Percentiles rank a stretch among this genome's conserved stretches.
phyloP scores from a whole-genome alignment of 1,140 invertebrate species.

The Micrasema longulum region DNA sequence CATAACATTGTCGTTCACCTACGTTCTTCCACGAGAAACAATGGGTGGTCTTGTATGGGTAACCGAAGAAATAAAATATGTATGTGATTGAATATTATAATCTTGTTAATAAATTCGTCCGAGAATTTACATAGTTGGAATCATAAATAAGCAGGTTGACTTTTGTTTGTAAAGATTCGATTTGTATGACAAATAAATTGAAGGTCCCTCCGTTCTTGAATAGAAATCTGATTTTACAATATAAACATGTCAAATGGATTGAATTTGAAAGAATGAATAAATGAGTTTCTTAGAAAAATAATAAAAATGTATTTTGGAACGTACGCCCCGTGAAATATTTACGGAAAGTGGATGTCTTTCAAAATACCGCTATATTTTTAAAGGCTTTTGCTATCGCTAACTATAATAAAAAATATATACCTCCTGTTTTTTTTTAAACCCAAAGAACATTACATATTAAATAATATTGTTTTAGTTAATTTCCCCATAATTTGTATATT shows the following conservation, averaged over 20 bases:
- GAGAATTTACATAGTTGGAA: conserved; percentile 27
- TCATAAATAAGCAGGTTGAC: conserved; percentile 27
- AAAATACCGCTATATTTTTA: no score
- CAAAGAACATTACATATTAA: no score
- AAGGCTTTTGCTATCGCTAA: no score
- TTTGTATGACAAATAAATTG: conserved; percentile 34
- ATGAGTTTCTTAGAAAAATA: conserved; percentile 10
- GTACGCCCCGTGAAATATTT: no score
- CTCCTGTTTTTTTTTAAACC: no score
- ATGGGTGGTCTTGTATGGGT: conserved; percentile 25
- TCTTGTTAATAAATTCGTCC: conserved; percentile 36
- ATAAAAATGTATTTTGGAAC: no score
- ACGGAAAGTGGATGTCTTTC: no score
- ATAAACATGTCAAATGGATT: conserved; percentile 31
- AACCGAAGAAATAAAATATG: conserved; percentile 6
- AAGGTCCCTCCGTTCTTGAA: background rate
- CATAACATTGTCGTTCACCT: background rate
- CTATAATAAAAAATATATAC: no score
- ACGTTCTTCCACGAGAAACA: conserved; percentile 10
- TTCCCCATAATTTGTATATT: no score
- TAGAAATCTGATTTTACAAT: conserved; percentile 5
- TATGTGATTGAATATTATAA: conserved; percentile 21
- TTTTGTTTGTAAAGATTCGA: conserved; percentile 31
- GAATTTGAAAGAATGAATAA: conserved; percentile 12
- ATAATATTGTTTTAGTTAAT: no score